Base-by-base conservation (phyloP, 2,888 invertebrate species). In the Nycteola revayana region DNA sequence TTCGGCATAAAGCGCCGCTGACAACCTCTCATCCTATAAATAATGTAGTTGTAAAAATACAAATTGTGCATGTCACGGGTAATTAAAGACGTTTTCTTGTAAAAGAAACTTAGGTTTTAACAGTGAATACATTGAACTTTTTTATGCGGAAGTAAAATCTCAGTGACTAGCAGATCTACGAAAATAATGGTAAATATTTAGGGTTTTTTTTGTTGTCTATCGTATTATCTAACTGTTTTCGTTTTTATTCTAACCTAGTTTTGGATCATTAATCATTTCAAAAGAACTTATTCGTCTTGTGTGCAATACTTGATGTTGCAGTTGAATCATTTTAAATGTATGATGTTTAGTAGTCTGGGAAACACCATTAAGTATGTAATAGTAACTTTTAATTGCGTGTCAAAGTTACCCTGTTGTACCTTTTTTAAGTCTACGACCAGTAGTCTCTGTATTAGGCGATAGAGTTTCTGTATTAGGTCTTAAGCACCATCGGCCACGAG, bases 61-160 rank as follows among this genome's bases (percentile, higher is more conserved):
- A 8, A 32, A 44, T 50, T 45, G 46, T 48, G 51, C 51, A 28
- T 40, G 40, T 50, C 40, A 48, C 24, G 50, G 39, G 14, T 39
- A 38, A 32, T 44, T 49, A 34, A 36, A 14, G 14, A 14, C 14
- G 14, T 14, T 5, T 14, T 3, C 2, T 14, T 14, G n/a, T n/a
- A n/a, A n/a, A n/a, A n/a, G n/a, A n/a, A n/a, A n/a, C n/a, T n/a
- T n/a, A n/a, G n/a, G 14, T 3, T 5, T 14, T 14, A 14, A 14
- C 14, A n/a, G 14, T 14, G 14, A 14, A 5, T 30, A 36, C 53
- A 44, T 52, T 51, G 47, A 47, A 47, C 35, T 50, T 39, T 40
- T 25, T 40, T 40, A 32, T 36, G 32, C 34, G 39, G 29, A 42
- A 39, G 34, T 31, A 14, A 17, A 22, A 20, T 29, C 9, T 7